Base-by-base conservation (phyloP, 2,797 vertebrate genomes). In the Chelidonichthys spinosus region DNA sequence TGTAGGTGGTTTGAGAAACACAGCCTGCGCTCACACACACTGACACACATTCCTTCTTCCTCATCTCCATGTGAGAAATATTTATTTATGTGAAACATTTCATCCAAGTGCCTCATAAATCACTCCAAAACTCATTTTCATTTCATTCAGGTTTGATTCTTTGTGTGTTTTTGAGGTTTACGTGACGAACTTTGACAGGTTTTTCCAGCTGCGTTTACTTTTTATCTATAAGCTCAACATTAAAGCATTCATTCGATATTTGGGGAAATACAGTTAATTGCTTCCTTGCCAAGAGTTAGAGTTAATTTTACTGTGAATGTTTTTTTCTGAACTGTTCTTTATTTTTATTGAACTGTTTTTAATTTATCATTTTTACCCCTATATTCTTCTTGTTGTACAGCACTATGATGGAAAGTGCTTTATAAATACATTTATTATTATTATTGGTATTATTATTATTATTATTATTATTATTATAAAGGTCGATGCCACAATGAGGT, bases 1-100 rank as follows among this genome's bases (percentile, higher is more conserved):
- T 81, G 87, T 85, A 78, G 90, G 88, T 74, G 82, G 79, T 83
- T 78, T 70, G 82, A 85, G 59, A 46, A 78, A 56, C 60, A 40
- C 78, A 25, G 81, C 39, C 42, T 78, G 85, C 60, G 63, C 17
- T 15, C 63, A 43, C 46, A 47, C 18, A 59, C 52, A 53, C 58
- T 13, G 5, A 67, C 46, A 73, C 13, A 47, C 32, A 36, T 52
- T 59, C 25, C 7, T 18, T 25, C 13, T 33, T 33, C 33, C 50
- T 54, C 15, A 7, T 54, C 0, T 50, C n/a, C 18, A 11, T 4
- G 2, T n/a, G 17, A 42, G 14, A 37, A 47, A 37, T 37, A 37
- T 50, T 18, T 9, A 50, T 25, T 25, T 1, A 62, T 46, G 47
- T 64, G 42, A 55, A 0, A 11, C 0, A 3, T 50, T 40, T 50